phyloP scores from a whole-genome alignment of 2,888 invertebrate species.

The Melieria omissa region DNA sequence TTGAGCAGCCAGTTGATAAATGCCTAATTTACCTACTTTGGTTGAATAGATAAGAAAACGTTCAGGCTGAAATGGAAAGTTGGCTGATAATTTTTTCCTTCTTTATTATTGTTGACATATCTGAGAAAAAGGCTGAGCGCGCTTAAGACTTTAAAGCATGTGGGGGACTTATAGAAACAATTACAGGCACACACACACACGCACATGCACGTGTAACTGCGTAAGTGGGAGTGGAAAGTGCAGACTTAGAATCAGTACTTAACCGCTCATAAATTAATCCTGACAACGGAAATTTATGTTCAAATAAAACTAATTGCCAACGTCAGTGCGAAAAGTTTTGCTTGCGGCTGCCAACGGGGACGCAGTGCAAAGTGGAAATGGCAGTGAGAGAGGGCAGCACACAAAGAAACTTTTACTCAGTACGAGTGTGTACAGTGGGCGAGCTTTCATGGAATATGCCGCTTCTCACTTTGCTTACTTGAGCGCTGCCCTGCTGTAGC shows the following conservation, averaged over 20 bases:
- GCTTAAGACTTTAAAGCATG: neutral
- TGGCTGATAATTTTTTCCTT: too few species aligned
- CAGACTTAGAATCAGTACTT: conserved; percentile 31
- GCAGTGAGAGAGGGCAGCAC: neutral
- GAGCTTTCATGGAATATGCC: too few species aligned
- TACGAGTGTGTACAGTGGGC: too few species aligned
- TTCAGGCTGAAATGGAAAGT: too few species aligned
- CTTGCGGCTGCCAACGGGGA: conserved; percentile 40
- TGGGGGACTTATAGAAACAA: neutral
- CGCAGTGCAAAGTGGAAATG: neutral
- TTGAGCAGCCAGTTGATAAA: too few species aligned
- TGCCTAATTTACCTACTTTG: too few species aligned
- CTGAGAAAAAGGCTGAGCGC: too few species aligned
- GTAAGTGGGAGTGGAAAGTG: conserved; percentile 14
- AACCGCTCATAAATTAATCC: conserved; percentile 48
- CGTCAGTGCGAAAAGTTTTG: conserved; percentile 49
- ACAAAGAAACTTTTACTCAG: neutral
- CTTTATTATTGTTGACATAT: too few species aligned
- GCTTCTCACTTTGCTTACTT: too few species aligned
- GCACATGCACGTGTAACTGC: neutral
- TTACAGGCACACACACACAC: conserved; percentile 12
- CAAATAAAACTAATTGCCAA: conserved; percentile 49
- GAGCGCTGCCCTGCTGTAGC: neutral
- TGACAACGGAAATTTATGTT: conserved; percentile 50
- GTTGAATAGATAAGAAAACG: too few species aligned